A percentile compares a stretch with the other conserved stretches of the same genome.
Evolutionary conservation across 2,888 invertebrate genomes (phyloP).

Genomic region (Drosophila setosimentum): DNA sequence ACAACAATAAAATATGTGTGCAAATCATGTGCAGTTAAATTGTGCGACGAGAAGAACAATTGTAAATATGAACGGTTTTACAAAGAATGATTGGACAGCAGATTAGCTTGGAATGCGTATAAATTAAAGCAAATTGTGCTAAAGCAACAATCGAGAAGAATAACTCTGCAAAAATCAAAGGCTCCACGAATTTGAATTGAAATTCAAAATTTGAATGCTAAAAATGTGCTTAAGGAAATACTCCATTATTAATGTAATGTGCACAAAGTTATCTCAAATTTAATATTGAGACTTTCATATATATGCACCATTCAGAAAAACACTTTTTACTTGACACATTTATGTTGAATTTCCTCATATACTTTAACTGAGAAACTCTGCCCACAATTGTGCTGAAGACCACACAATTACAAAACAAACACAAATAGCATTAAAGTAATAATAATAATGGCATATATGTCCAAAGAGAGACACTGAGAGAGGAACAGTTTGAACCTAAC

Average conservation of each 20-base stretch:
- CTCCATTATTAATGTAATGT: background rate
- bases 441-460: conserved; percentile 32
- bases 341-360: conserved; percentile 42
- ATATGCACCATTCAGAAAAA: conserved; percentile 13
- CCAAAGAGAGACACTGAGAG: conserved; percentile 10
- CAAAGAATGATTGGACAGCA: background rate
- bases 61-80: conserved; percentile 21
- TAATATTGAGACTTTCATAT: background rate
- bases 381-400: conserved; percentile 44
- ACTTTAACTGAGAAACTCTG: conserved; percentile 25
- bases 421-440: conserved; percentile 54
- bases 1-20: conserved; percentile 50
- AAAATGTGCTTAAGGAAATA: background rate
- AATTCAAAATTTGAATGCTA: background rate
- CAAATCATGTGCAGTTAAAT: conserved; percentile 53
- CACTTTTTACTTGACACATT: conserved; percentile 7
- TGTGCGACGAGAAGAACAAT: conserved; percentile 40
- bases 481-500: conserved; percentile 11
- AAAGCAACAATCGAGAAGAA: conserved; percentile 18
- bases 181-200: conserved; percentile 15
- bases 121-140: conserved; percentile 11
- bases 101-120: conserved; percentile 11
- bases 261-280: background rate
- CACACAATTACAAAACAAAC: conserved; percentile 33
- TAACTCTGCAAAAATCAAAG: conserved; percentile 1